Conservation (phyloP, 1,140 invertebrate species). For the Dendroctonus valens region DNA sequence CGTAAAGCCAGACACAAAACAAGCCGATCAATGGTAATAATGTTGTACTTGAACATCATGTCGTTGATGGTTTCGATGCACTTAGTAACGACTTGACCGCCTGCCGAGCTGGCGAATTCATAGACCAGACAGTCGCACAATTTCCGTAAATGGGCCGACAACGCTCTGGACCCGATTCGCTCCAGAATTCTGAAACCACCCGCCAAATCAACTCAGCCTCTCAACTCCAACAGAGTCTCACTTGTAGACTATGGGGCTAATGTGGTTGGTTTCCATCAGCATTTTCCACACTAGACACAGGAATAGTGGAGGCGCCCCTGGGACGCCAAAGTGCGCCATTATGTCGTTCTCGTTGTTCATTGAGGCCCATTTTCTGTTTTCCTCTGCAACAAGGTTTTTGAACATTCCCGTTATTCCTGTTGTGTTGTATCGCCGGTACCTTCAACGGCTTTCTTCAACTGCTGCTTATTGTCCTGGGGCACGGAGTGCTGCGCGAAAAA, state of each 20-base stretch:
- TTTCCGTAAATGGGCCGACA: conserved; percentile 87
- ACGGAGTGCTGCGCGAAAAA: conserved; percentile 79
- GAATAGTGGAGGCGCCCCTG: conserved; percentile 85
- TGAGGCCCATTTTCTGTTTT: conserved; percentile 93
- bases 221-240: conserved; percentile 51
- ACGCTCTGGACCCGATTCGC: conserved; percentile 83
- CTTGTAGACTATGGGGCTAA: conserved; percentile 93
- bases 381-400: conserved; percentile 56
- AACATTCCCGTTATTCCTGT: no score
- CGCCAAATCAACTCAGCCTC: background rate
- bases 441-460: conserved; percentile 88
- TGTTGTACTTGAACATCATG: conserved; percentile 97
- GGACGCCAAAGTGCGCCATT: conserved; percentile 90
- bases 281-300: conserved; percentile 93
- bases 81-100: conserved; percentile 83
- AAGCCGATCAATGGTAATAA: conserved; percentile 89
- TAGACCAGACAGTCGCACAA: conserved; percentile 94
- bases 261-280: conserved; percentile 89
- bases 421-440: background rate
- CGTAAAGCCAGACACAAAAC: conserved; percentile 86
- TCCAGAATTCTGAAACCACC: conserved; percentile 75
- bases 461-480: conserved; percentile 83
- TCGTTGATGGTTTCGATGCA: conserved; percentile 93
- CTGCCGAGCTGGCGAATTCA: conserved; percentile 84
- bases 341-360: conserved; percentile 97